Base-by-base conservation (phyloP, 2,888 invertebrate genomes). In the Leuctra nigra region DNA sequence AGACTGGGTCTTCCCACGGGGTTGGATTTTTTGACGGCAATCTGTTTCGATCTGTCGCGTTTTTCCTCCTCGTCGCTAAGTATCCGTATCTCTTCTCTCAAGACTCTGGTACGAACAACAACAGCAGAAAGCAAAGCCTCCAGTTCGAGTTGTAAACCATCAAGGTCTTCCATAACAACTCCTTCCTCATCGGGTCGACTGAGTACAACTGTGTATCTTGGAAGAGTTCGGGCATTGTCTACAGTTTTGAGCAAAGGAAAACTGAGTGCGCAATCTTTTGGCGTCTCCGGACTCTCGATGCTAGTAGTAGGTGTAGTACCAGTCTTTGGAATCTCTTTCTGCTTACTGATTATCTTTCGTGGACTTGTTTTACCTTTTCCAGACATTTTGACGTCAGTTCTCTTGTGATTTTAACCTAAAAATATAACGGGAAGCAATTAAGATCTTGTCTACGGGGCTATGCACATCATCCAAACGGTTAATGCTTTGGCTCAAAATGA, bases 111-210 rank as follows among this genome's bases (percentile, higher is more conserved):
- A 56, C 94, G 78, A 14, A 91, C 80, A 0, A 91, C 91, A 54
- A 88, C 87, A 53, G 86, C 86, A 0, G 91, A 88, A 22, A 95
- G 76, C 52, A 95, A 74, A 20, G 86, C 84, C 72, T 96, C 95
- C 53, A 95, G 72, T 69, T 96, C 95, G 53, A 86, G 73, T 70
- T 96, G 95, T 9, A 96, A 74, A 1, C 82, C 79, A 69, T 95
- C 93, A 48, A 95, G 74, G 68, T 96, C 94, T 65, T 95, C 94
- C 77, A 92, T 86, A 16, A 84, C 86, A 59, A 94, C 81, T 2
- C 83, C 82, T 66, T 91, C 91, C 58, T 87, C 87, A 1, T 81
- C 76, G 29, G 81, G 78, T 55, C 87, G 78, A 11, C 80, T 78
- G 50, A 88, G 72, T 22, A 86, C 63, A 24, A 65, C 62, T 24